Base-by-base conservation (phyloP, 2,113 vertebrate genomes). In the Rhinolophus sinicus region DNA sequence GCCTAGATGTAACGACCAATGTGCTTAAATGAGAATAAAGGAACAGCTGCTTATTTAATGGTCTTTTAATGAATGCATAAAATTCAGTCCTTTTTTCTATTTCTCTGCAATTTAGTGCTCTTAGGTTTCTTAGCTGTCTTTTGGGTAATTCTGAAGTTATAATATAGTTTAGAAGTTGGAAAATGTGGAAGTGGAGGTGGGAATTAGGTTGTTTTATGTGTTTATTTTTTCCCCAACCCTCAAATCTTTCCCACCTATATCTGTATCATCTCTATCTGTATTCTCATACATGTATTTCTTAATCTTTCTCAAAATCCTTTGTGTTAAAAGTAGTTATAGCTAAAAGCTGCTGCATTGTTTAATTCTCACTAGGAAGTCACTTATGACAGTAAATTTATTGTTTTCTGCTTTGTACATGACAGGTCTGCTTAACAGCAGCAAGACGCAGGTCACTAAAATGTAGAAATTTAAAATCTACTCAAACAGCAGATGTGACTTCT, bases 1-100 rank as follows among this genome's bases (percentile, higher is more conserved):
- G 44, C 35, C 50, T 73, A 56, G 26, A 24, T 86, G 38, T 89
- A 70, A 96, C 95, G 96, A 89, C 76, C 80, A n/a, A 0, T 62
- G 33, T 89, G 38, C 64, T 89, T 92, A 83, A 89, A 91, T 83
- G 40, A 86, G 50, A 97, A 83, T 82, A 67, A 81, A 92, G 60
- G 54, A 96, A 95, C 83, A 90, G 47, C 40, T 96, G 92, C 56
- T 91, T 21, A 78, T 83, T 75, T 94, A 97, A 92, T 94, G 14
- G 33, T 58, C 60, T 97, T 96, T 97, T 93, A 92, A 94, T 94
- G 67, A 93, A 87, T 76, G 38, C 62, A 54, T 88, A 84, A 88
- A 96, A 92, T 94, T 95, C 22, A 33, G 30, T 50, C 64, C 6
- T 0, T 44, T 96, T 90, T 95, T 47, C 78, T 76, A 38, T 85